Evolutionary conservation across 1,140 invertebrate species (phyloP), one percentile per base, ranked within the genome.

Genomic region (Neodiprion virginianus): DNA sequence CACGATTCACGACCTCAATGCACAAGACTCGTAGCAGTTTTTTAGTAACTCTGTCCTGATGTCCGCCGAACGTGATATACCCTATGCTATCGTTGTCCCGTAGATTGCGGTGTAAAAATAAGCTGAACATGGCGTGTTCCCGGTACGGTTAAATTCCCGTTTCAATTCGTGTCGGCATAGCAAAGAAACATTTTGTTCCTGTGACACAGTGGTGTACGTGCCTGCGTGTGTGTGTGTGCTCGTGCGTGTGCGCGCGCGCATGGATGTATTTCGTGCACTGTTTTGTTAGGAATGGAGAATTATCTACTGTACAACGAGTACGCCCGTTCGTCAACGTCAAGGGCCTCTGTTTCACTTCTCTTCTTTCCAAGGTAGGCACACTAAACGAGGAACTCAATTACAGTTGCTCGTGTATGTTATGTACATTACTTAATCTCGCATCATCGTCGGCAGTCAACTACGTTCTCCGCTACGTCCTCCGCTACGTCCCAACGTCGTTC

Each of bases 261-360:
- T 12, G 53, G 11, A 17, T 61, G 53, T 17, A 8, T 61, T 12
- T 8, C 11, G 53, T 14, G 53, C 53, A 14, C 53, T 61, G 53
- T 61, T 61, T 61, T 61, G 53, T 61, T 17, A 17, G 53, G n/a
- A 61, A 61, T 61, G 53, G 53, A 61, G 53, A 61, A 61, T 61
- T 61, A 14, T 61, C 53, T 61, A 61, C 8, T 17, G 53, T 61
- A 3, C 53, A 17, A 61, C 53, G 53, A 61, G 53, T 61, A 17
- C n/a, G 53, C n/a, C 53, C 53, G 53, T 61, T 61, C n/a, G 11
- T 17, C 11, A 61, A 61, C 53, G 11, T 61, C 11, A 61, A 61
- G 53, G 53, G 53, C 53, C 11, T 61, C 53, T 61, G n/a, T 61
- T 12, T 12, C 53, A 12, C 53, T 12, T 61, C n/a, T 14, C 53